Evolutionary conservation across 2,113 vertebrate genomes (phyloP).

Genomic region (Ciconia stormi): DNA sequence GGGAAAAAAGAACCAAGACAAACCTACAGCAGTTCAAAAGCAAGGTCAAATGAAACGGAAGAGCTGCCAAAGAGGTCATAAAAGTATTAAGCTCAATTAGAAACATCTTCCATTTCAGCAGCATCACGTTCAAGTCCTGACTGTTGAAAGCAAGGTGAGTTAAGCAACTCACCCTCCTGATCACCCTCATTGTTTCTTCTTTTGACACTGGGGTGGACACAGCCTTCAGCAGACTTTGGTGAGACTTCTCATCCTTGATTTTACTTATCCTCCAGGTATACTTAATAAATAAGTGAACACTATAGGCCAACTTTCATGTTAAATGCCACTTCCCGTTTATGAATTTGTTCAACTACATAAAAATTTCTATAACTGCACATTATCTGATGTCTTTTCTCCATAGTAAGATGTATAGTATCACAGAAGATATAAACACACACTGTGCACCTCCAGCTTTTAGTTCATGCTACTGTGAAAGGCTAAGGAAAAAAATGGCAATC

Average conservation of each 20-base stretch:
- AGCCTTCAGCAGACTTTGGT: background rate
- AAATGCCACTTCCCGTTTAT: background rate
- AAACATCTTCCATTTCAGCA: background rate
- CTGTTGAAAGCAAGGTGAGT: background rate
- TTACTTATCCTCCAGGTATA: background rate
- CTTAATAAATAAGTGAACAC: background rate
- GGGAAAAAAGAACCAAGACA: background rate
- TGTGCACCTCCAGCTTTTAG: background rate
- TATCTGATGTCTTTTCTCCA: background rate
- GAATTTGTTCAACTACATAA: background rate
- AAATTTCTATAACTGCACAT: background rate
- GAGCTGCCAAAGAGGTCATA: background rate
- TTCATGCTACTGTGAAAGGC: background rate
- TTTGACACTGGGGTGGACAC: background rate
- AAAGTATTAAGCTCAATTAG: background rate
- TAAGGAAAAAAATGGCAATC: background rate
- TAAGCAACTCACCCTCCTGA: background rate
- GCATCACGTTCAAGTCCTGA: background rate
- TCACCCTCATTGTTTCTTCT: background rate
- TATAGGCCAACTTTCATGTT: rapidly evolving
- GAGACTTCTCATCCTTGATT: background rate
- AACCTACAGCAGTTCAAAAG: background rate
- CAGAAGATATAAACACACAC: background rate
- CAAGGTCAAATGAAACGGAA: background rate
- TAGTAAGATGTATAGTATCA: background rate